Conservation (phyloP, 2,113 vertebrate species). For the Phycodurus eques region DNA sequence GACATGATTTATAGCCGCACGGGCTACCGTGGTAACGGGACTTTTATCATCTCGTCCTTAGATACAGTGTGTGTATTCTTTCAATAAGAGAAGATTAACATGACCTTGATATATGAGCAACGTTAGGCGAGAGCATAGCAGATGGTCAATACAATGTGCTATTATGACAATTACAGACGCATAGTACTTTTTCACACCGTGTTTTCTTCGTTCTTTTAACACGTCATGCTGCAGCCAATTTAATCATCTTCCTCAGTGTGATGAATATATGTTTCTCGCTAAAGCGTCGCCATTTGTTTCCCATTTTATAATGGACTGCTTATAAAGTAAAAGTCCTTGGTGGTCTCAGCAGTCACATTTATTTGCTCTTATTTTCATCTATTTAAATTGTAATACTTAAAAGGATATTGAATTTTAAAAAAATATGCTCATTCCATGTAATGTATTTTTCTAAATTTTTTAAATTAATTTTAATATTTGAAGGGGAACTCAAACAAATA, state of each 20-base stretch:
- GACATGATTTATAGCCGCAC: constrained; percentile 70
- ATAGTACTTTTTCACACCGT: constrained; percentile 48
- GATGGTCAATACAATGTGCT: constrained; percentile 50
- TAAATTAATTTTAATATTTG: not conserved
- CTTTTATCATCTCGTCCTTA: constrained; percentile 52
- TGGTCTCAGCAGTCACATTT: not conserved
- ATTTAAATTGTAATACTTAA: not conserved
- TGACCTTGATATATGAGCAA: constrained; percentile 52
- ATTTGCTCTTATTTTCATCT: not conserved
- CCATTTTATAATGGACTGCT: not conserved
- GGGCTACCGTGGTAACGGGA: constrained; percentile 38
- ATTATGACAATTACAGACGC: constrained; percentile 59
- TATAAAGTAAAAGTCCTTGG: not conserved
- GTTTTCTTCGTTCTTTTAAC: constrained; percentile 42
- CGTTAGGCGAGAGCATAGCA: constrained; percentile 47
- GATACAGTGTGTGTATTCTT: constrained; percentile 17
- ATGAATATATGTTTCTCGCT: not conserved
- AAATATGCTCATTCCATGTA: too few species aligned
- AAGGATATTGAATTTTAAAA: not conserved
- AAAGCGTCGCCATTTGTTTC: not conserved
- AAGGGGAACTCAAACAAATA: too few species aligned
- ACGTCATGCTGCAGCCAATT: constrained; percentile 18
- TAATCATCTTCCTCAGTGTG: constrained; percentile 30
- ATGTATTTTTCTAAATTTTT: too few species aligned
- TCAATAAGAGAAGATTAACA: constrained; percentile 43